Base-by-base conservation (phyloP, 2,888 invertebrate species). In the Cantharis rufa region DNA sequence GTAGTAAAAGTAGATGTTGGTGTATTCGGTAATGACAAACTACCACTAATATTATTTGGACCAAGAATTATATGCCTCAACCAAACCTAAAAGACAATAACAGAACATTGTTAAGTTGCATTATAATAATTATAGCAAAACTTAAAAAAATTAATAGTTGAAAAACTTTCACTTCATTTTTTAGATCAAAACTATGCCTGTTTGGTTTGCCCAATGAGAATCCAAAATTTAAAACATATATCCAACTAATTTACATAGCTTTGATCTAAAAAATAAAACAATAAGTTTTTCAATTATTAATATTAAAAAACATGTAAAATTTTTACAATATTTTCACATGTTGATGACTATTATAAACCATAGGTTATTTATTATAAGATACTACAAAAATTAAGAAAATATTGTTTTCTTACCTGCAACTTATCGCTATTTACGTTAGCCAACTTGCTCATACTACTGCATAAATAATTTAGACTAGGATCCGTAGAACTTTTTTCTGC, bases 51-150 rank as follows among this genome's bases (percentile, higher is more conserved):
- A 74, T 84, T 89, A 7, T 86, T 81, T 0, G 91, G 90, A 0
- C 93, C 93, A 48, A 93, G 89, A 71, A 93, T 91, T 5, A 93
- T 91, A 84, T 93, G 93, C 73, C 90, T 89, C 21, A 93, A 84
- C 93, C 93, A 93, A 15, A 77, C 63, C 78, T 78, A 13, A 62
- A 64, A 72, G 10, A 63, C 2, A 13, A 48, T 48, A 74, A 61
- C 13, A 11, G 66, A 66, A 69, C 16, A 15, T 69, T 62, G 10
- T 9, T 13, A 70, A 70, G 4, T 48, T 28, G 48, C 15, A 48
- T 21, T 68, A 13, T 27, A 13, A 18, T 48, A 10, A 11, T 28
- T n/a, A n/a, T n/a, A n/a, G n/a, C n/a, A n/a, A n/a, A n/a, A n/a
- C n/a, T n/a, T n/a, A n/a, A n/a, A n/a, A n/a, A n/a, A n/a, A n/a